A percentile compares a stretch with the other conserved stretches of the same genome.
These are phyloP conservation scores for Xylota segnis DNA, from an alignment of 2,888 invertebrate genomes.

Conservation along the genomic window DNA sequence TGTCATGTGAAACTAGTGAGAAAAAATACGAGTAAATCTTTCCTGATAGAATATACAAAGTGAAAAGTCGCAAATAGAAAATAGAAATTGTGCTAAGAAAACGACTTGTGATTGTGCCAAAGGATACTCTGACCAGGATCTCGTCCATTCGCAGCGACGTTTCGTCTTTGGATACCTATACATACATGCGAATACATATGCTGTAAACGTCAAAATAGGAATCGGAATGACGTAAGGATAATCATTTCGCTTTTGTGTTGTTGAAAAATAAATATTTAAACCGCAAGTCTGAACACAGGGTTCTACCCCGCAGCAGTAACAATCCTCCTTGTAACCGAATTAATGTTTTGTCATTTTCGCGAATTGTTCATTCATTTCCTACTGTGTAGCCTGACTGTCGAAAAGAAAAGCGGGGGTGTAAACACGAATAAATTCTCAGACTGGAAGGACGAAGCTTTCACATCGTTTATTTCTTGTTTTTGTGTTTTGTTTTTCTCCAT, in stretches of 20 bases:
- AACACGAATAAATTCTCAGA: slow-evolving; percentile 66
- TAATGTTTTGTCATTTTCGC: slow-evolving; percentile 34
- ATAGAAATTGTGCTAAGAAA: slow-evolving; percentile 31
- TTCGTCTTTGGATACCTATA: slow-evolving; percentile 63
- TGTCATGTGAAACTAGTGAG: slow-evolving; percentile 55
- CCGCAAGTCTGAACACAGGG: slow-evolving; percentile 6
- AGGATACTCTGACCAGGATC: slow-evolving; percentile 55
- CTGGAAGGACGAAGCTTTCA: slow-evolving; percentile 68
- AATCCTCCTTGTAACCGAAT: slow-evolving; percentile 21
- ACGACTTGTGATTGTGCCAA: slow-evolving; percentile 53
- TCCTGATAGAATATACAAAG: slow-evolving; percentile 17
- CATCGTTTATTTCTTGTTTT: slow-evolving; percentile 56
- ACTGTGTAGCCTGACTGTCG: slow-evolving; percentile 41
- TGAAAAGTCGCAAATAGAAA: slow-evolving; percentile 10
- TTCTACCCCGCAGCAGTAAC: neutral
- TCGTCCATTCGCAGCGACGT: slow-evolving; percentile 18
- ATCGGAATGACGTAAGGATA: slow-evolving; percentile 74
- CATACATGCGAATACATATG: slow-evolving; percentile 56
- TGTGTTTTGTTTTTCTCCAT: slow-evolving; percentile 62
- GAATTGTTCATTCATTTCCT: slow-evolving; percentile 39
- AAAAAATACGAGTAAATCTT: slow-evolving; percentile 23
- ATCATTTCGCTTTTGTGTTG: slow-evolving; percentile 28
- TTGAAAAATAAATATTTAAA: slow-evolving; percentile 30
- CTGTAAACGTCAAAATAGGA: slow-evolving; percentile 68
- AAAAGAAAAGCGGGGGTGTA: slow-evolving; percentile 48